Conservation (phyloP, 2,113 vertebrate species). For the Python bivittatus region DNA sequence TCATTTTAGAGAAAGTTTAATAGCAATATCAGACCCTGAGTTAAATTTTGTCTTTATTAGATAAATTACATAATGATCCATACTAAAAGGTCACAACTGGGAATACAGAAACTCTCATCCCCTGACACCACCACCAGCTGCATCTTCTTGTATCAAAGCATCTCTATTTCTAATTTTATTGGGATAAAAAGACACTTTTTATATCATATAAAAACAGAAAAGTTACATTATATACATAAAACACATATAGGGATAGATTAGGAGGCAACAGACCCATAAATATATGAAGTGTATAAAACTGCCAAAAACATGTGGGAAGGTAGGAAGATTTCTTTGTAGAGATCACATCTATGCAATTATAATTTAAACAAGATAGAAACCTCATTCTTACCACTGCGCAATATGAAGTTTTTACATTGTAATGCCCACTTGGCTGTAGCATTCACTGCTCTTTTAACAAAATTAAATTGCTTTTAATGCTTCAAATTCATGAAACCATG, state of each 20-base stretch:
- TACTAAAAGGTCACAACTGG: conserved; percentile 37
- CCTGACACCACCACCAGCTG: conserved; percentile 39
- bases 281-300: conserved; percentile 32
- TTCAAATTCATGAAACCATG: not conserved
- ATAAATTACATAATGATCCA: conserved; percentile 48
- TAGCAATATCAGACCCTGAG: conserved; percentile 32
- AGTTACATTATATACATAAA: conserved; percentile 61
- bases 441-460: not conserved
- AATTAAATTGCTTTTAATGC: not conserved
- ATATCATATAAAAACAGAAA: conserved; percentile 38
- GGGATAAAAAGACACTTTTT: conserved; percentile 64
- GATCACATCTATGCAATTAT: not conserved
- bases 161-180: conserved; percentile 37
- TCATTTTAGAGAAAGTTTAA: not conserved
- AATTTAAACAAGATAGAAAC: not conserved
- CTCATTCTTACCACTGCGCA: not conserved
- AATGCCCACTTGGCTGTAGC: not conserved
- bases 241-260: conserved; percentile 44
- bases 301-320: not conserved
- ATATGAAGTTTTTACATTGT: not conserved
- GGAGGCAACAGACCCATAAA: conserved; percentile 44
- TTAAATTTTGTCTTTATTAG: conserved; percentile 61
- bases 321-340: not conserved
- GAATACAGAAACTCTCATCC: conserved; percentile 40
- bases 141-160: conserved; percentile 44